phyloP scores from a whole-genome alignment of 2,113 vertebrate genomes.

The Stomatorhinus ivindoensis region DNA sequence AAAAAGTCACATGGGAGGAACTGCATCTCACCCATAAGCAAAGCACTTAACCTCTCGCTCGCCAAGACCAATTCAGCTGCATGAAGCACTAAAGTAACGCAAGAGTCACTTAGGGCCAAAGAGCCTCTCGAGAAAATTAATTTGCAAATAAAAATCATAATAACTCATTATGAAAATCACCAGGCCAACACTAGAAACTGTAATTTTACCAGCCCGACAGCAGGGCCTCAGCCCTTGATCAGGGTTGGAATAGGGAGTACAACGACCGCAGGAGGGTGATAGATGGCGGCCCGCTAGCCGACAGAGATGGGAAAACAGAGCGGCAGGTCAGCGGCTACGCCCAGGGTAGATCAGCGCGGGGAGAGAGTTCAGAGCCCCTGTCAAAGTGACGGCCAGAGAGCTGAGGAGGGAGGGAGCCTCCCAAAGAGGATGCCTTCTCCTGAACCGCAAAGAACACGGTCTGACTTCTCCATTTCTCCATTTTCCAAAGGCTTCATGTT shows the following conservation, averaged over 20 bases:
- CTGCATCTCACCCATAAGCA: background rate
- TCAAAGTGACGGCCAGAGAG: background rate
- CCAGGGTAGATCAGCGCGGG: background rate
- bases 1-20: background rate
- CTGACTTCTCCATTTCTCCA: background rate
- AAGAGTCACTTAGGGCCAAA: background rate
- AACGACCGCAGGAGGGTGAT: background rate
- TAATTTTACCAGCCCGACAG: background rate
- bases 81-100: background rate
- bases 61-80: background rate
- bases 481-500: background rate
- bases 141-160: background rate
- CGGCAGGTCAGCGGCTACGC: background rate
- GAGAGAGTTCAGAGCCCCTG: background rate
- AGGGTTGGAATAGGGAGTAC: background rate
- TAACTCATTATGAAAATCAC: background rate
- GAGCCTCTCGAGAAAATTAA: background rate
- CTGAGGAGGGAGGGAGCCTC: background rate
- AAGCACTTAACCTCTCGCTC: background rate
- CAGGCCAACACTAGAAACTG: background rate
- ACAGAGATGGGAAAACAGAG: background rate
- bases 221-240: background rate
- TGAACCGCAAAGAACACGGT: background rate
- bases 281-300: background rate
- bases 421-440: background rate